Evolutionary conservation across 2,888 invertebrate genomes (phyloP), one percentile per base, ranked within the genome.

Genomic region (Phragmatobia fuliginosa): DNA sequence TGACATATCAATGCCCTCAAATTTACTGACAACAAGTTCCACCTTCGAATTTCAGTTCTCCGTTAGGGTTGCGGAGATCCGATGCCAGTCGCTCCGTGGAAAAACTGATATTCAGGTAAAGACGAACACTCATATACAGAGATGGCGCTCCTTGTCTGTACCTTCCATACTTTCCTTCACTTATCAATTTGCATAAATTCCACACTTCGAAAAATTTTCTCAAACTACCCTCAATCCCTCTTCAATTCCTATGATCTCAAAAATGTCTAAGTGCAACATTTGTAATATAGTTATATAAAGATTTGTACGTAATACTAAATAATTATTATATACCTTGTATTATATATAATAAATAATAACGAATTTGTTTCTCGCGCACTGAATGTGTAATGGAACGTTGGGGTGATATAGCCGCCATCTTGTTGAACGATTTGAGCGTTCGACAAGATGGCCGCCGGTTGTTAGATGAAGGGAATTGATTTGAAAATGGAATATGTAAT

Each of bases 161-260:
- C n/a, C n/a, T n/a, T n/a, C n/a, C n/a, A n/a, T n/a, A n/a, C n/a
- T n/a, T n/a, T n/a, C n/a, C n/a, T n/a, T n/a, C n/a, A n/a, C n/a
- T n/a, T n/a, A n/a, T n/a, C n/a, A n/a, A n/a, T n/a, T n/a, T n/a
- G n/a, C 14, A 16, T 5, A 6, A 41, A 56, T 10, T 1, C 56
- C n/a, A 52, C 11, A 56, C 25, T 14, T 56, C 7, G n/a, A n/a
- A 49, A 52, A 52, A 28, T 2, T 14, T 6, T 56, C 1, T 56
- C 14, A 14, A 56, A 56, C 16, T 56, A 14, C 38, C 28, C 36
- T 2, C 45, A 49, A 49, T n/a, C 32, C 61, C 59, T 60, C 36
- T 52, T 45, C 33, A 33, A 71, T 68, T 70, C 72, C 70, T 68
- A 70, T 72, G 70, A 65, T 70, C 70, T 72, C 68, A 70, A 62